Evolutionary conservation across 2,888 invertebrate species (phyloP).

Genomic region (Terebella lapidaria): DNA sequence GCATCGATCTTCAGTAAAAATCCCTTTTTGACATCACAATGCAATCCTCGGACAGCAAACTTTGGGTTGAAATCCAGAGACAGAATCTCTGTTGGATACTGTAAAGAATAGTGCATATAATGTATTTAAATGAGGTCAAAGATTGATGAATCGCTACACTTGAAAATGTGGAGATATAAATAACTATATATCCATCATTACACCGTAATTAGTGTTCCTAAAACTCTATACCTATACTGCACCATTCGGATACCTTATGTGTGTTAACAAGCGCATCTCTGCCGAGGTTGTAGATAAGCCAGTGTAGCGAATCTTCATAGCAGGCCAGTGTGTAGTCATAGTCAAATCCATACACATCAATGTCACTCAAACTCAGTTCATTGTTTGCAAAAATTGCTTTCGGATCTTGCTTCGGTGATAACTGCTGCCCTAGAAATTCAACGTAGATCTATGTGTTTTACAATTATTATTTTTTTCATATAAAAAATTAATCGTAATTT

Average conservation of each 20-base stretch:
- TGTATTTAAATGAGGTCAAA: not conserved
- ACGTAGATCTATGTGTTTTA: too few species aligned
- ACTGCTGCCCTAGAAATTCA: constrained; percentile 21
- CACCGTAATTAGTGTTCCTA: too few species aligned
- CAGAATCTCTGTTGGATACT: constrained; percentile 80
- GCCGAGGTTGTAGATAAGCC: constrained; percentile 84
- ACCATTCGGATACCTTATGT: constrained; percentile 86
- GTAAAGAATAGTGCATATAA: too few species aligned
- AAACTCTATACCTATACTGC: too few species aligned
- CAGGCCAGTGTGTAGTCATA: constrained; percentile 97
- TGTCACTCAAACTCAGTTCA: constrained; percentile 83
- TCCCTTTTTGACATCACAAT: constrained; percentile 89
- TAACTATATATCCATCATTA: too few species aligned
- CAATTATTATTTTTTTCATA: too few species aligned
- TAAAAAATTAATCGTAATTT: too few species aligned
- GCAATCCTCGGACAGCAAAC: constrained; percentile 94
- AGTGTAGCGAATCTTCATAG: constrained; percentile 84
- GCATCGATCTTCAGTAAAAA: constrained; percentile 89
- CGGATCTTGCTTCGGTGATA: constrained; percentile 56
- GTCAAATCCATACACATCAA: constrained; percentile 92
- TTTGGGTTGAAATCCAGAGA: constrained; percentile 78
- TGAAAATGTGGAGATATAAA: too few species aligned
- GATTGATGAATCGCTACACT: not conserved
- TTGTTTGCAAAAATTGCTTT: constrained; percentile 93
- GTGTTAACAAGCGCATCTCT: constrained; percentile 79